Percentiles rank a stretch among this genome's conserved stretches.
Evolutionary conservation across 1,140 invertebrate species (phyloP).

Genomic region (Cryptotermes secundus): DNA sequence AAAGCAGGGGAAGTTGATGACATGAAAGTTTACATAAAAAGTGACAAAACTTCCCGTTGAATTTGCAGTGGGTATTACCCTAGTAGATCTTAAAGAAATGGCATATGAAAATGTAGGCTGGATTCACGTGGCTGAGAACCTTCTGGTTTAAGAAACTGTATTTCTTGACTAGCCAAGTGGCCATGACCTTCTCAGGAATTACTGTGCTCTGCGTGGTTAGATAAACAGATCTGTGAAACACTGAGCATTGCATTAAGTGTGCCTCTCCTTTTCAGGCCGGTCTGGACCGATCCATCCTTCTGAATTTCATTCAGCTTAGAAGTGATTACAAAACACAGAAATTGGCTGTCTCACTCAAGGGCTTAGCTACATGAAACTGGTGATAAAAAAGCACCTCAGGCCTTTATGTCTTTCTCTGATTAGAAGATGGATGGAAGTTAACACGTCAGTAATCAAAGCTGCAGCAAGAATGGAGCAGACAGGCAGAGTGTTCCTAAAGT

Average conservation of each 20-base stretch:
- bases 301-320: conserved; percentile 91
- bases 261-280: conserved; percentile 65
- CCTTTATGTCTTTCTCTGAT: neutral
- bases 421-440: neutral
- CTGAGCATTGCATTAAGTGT: neutral
- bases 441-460: neutral
- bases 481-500: neutral
- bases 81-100: no score
- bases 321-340: conserved; percentile 89
- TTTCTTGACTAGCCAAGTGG: no score
- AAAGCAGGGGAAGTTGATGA: no score
- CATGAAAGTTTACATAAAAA: no score
- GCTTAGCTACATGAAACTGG: conserved; percentile 42
- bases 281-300: conserved; percentile 80
- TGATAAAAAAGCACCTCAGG: neutral
- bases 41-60: no score
- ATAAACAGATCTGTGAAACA: neutral
- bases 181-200: no score
- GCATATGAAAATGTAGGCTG: no score
- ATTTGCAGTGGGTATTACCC: no score
- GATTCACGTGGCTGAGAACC: no score
- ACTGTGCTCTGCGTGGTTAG: no score
- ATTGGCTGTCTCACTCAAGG: conserved; percentile 66
- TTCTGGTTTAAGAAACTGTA: no score
- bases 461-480: neutral